These are phyloP conservation scores for Rotaria magnacalcarata DNA, from an alignment of 2,888 invertebrate genomes.

Conservation along the genomic window DNA sequence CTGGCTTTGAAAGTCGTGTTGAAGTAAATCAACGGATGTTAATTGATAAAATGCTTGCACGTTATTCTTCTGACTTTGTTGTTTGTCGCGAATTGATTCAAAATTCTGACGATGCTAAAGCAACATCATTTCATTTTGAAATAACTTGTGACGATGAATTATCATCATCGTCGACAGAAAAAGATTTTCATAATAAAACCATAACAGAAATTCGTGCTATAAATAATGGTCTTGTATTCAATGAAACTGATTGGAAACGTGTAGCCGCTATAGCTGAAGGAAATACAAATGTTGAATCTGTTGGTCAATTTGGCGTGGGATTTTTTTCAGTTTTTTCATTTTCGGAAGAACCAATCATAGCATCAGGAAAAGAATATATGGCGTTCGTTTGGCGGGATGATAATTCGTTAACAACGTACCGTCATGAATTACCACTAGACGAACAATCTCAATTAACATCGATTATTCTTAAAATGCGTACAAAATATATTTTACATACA, in stretches of 20 bases:
- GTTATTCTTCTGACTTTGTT: conserved; percentile 23
- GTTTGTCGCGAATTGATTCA: conserved; percentile 25
- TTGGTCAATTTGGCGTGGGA: conserved; percentile 27
- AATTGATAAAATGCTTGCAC: conserved; percentile 34
- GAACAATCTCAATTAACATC: conserved; percentile 30
- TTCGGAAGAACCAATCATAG: conserved; percentile 11
- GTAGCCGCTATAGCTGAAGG: conserved; percentile 26
- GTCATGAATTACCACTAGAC: conserved; percentile 1
- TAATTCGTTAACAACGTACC: conserved; percentile 8
- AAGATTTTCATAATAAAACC: neutral
- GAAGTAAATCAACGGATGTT: conserved; percentile 35
- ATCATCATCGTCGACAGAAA: neutral
- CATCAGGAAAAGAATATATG: conserved; percentile 7
- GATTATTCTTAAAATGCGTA: conserved; percentile 17
- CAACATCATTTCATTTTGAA: conserved; percentile 8
- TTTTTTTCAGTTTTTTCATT: conserved; percentile 4
- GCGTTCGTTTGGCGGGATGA: conserved; percentile 18
- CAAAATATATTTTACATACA: conserved; percentile 13
- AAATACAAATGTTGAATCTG: conserved; percentile 6
- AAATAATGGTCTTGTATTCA: conserved; percentile 15
- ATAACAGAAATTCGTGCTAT: conserved; percentile 23
- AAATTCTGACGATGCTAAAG: conserved; percentile 31
- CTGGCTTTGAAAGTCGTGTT: conserved; percentile 29
- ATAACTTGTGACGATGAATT: neutral
- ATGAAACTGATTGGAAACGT: conserved; percentile 32